Conservation (phyloP, 2,888 invertebrate genomes). For the Eupeodes luniger region DNA sequence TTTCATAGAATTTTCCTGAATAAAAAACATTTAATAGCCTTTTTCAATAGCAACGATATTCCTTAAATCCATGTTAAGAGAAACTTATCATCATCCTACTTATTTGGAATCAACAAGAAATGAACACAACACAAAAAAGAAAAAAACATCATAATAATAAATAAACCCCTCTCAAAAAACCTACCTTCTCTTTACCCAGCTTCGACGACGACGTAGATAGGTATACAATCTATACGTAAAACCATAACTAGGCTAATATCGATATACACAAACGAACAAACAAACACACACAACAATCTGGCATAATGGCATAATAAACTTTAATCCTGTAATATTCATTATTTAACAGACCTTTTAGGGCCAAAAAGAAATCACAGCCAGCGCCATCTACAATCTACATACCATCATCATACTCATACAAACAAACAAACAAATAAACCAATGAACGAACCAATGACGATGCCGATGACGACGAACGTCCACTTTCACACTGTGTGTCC, state of each 20-base stretch:
- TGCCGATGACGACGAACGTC: neutral
- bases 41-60: neutral
- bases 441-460: no score
- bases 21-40: neutral
- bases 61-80: neutral
- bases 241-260: constrained; percentile 66
- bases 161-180: constrained; percentile 5
- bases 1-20: neutral
- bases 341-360: constrained; percentile 37
- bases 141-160: neutral
- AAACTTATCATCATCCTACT: constrained; percentile 11
- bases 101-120: constrained; percentile 24
- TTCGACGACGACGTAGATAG: no score
- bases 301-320: constrained; percentile 61
- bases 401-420: neutral
- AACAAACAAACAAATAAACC: constrained; percentile 11
- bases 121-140: neutral
- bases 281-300: constrained; percentile 61
- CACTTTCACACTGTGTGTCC: constrained; percentile 3
- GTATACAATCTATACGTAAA: constrained; percentile 4
- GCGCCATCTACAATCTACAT: constrained; percentile 9
- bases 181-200: no score
- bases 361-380: constrained; percentile 32
- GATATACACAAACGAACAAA: neutral
- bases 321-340: constrained; percentile 72